Evolutionary conservation across 2,113 vertebrate species (phyloP).

Genomic region (Delphinus delphis): DNA sequence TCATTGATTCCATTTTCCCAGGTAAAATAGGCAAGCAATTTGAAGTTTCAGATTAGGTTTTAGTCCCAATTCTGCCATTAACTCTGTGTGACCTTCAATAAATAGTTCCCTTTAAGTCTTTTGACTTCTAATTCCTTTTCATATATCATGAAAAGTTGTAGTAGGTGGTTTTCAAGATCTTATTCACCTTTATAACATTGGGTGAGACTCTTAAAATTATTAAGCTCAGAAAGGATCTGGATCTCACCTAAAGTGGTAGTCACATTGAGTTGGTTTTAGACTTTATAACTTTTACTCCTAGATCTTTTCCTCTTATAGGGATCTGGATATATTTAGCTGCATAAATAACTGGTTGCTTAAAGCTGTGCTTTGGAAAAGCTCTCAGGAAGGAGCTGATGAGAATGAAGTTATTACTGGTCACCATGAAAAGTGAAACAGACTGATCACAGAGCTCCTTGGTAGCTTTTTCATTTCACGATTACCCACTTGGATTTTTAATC

Average conservation of each 20-base stretch:
- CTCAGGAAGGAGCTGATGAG: not conserved
- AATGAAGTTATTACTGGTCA: not conserved
- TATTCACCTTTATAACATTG: not conserved
- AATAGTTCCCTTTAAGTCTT: constrained; percentile 29
- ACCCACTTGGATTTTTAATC: constrained; percentile 19
- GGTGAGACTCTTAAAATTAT: not conserved
- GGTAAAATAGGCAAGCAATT: not conserved
- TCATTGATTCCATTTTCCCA: not conserved
- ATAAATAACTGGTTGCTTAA: constrained; percentile 40
- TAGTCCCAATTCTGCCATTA: not conserved
- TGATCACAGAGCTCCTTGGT: not conserved
- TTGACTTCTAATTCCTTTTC: constrained; percentile 8
- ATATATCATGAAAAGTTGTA: not conserved
- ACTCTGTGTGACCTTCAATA: not conserved
- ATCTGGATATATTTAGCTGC: not conserved
- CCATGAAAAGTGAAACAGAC: not conserved
- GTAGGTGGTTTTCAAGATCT: not conserved
- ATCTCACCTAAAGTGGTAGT: not conserved
- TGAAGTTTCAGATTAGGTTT: constrained; percentile 19
- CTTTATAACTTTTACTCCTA: constrained; percentile 23
- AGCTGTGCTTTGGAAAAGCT: not conserved
- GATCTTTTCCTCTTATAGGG: not conserved
- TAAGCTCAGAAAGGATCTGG: not conserved
- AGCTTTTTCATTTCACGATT: constrained; percentile 34
- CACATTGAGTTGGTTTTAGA: not conserved